These are phyloP conservation scores for Dryoscopus gambensis DNA, from an alignment of 2,113 vertebrate species.

Conservation along the genomic window DNA sequence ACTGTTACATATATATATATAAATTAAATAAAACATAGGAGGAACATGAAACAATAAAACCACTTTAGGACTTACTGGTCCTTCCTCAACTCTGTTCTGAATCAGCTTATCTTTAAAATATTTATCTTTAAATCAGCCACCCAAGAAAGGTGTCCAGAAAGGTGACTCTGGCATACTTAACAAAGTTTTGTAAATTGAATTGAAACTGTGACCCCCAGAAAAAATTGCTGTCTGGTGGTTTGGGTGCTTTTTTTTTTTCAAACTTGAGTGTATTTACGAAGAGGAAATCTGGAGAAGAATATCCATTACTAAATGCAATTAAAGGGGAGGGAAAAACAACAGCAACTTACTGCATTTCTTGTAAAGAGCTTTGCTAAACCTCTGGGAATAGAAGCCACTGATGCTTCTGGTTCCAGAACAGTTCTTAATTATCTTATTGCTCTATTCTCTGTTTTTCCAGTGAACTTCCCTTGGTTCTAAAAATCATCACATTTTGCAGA, in stretches of 20 bases:
- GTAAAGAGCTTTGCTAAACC: constrained; percentile 74
- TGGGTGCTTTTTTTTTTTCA: neutral
- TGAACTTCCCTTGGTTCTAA: constrained; percentile 12
- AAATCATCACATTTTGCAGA: neutral
- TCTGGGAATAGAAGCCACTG: constrained; percentile 70
- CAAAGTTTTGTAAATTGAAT: neutral
- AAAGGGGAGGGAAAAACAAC: constrained; percentile 12
- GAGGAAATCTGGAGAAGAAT: constrained; percentile 39
- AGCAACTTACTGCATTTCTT: constrained; percentile 62
- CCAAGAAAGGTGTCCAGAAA: neutral
- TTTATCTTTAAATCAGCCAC: neutral
- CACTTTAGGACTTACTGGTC: neutral
- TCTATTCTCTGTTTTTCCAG: neutral
- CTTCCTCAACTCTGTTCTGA: neutral
- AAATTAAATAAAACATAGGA: neutral
- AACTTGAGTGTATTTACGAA: neutral
- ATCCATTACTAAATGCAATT: constrained; percentile 69
- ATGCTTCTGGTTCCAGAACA: constrained; percentile 34
- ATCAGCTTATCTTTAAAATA: neutral
- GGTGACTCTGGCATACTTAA: neutral
- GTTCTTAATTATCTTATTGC: constrained; percentile 48
- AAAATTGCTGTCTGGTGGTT: neutral
- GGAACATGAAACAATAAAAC: neutral
- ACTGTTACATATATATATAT: neutral
- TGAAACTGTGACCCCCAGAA: neutral